Evolutionary conservation across 2,797 vertebrate genomes (phyloP).

Genomic region (Onychomys torridus): DNA sequence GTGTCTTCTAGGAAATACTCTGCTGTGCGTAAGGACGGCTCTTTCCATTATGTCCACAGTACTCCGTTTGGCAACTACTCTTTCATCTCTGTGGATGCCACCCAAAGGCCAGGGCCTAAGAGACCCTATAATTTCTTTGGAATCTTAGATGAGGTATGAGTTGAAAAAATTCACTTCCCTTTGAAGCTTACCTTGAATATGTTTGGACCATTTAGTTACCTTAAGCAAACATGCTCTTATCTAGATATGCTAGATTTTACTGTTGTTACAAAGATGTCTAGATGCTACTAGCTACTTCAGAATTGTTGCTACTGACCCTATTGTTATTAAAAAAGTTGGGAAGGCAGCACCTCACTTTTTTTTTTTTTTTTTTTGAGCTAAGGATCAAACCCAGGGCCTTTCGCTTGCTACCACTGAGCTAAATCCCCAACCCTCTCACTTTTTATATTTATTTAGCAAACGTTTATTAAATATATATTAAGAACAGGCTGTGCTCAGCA

Average conservation of each 20-base stretch:
- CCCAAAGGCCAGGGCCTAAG: constrained; percentile 95
- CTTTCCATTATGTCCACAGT: constrained; percentile 95
- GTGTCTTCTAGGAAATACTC: constrained; percentile 94
- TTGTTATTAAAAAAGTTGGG: constrained; percentile 25
- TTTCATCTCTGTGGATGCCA: constrained; percentile 97
- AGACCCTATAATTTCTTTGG: constrained; percentile 98
- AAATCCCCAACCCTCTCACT: no score
- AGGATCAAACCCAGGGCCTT: no score
- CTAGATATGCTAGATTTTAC: constrained; percentile 31
- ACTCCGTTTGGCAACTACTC: constrained; percentile 98
- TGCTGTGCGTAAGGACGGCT: constrained; percentile 93
- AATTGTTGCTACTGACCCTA: constrained; percentile 19
- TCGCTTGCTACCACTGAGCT: no score
- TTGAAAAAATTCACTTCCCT: constrained; percentile 66
- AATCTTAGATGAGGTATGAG: constrained; percentile 94
- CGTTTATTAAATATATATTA: constrained; percentile 19
- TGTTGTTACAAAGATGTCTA: constrained; percentile 11
- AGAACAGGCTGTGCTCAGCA: constrained; percentile 21
- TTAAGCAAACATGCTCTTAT: constrained; percentile 32
- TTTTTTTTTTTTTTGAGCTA: no score
- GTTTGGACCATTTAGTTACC: constrained; percentile 28
- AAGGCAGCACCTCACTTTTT: constrained; percentile 37
- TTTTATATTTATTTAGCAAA: constrained; percentile 49
- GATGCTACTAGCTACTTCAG: constrained; percentile 30
- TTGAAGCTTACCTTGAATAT: constrained; percentile 51